Evolutionary conservation across 2,113 vertebrate species (phyloP).

Genomic region (Carlito syrichta): DNA sequence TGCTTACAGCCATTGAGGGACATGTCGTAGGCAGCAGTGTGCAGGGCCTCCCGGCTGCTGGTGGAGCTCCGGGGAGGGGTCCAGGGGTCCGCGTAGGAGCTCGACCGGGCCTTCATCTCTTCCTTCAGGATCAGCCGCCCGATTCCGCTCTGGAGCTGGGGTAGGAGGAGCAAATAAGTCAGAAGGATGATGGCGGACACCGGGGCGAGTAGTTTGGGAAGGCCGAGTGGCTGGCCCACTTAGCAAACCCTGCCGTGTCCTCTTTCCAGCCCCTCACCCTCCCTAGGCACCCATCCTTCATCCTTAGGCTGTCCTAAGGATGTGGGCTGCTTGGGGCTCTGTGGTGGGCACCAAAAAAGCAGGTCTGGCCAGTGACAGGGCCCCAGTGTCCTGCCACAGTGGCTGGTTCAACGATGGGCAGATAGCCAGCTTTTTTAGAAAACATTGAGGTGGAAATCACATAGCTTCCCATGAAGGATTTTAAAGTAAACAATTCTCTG

Average conservation of each 20-base stretch:
- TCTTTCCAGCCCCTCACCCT: neutral
- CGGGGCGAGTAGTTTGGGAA: neutral
- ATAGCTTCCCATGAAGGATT: neutral
- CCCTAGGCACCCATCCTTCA: neutral
- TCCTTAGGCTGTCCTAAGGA: neutral
- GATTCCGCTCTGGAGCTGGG: conserved; percentile 95
- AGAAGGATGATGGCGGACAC: neutral
- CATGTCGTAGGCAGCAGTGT: conserved; percentile 90
- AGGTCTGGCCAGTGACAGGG: neutral
- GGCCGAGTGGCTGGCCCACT: too few relatives aligned
- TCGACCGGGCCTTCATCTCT: conserved; percentile 98
- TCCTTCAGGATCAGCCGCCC: conserved; percentile 98
- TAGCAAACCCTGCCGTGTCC: too few relatives aligned
- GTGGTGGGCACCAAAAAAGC: neutral
- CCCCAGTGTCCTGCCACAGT: neutral
- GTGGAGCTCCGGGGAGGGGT: conserved; percentile 94
- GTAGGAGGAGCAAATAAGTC: neutral
- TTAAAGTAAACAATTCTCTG: neutral
- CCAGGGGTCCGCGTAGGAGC: conserved; percentile 97
- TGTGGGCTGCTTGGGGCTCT: neutral
- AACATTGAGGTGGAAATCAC: neutral
- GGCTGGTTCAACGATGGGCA: neutral
- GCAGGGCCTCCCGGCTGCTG: conserved; percentile 96
- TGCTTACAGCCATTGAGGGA: conserved; percentile 96
- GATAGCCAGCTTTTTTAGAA: neutral